Conservation (phyloP, 2,888 invertebrate species). For the Lucinisca nassula region DNA sequence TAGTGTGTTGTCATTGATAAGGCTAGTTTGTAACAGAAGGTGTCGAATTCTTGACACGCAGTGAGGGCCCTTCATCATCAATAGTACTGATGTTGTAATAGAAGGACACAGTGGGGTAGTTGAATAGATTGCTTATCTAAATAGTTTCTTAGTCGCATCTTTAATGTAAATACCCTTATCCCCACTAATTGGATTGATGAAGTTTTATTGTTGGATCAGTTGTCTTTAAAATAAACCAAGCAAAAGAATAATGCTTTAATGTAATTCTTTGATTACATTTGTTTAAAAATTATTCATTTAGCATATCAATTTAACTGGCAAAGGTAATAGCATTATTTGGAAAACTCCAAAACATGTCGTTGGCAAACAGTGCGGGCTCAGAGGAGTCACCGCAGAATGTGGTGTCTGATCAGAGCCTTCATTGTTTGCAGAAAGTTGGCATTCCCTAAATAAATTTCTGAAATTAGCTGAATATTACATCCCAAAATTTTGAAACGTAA, state of each 20-base stretch:
- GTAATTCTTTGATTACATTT: not conserved
- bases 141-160: not conserved
- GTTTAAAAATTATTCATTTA: not conserved
- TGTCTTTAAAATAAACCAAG: not conserved
- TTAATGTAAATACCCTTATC: slow-evolving; percentile 4
- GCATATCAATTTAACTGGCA: not conserved
- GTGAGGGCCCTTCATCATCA: slow-evolving; percentile 57
- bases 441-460: too few species aligned
- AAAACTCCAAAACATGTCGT: too few species aligned
- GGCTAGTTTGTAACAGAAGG: slow-evolving; percentile 66
- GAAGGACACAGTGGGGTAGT: slow-evolving; percentile 11
- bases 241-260: not conserved
- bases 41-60: slow-evolving; percentile 69
- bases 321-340: not conserved
- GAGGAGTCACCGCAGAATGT: too few species aligned
- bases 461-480: too few species aligned
- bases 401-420: too few species aligned
- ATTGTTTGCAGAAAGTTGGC: too few species aligned
- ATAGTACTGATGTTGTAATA: not conserved
- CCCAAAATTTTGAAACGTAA: not conserved
- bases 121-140: slow-evolving; percentile 8
- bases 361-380: too few species aligned
- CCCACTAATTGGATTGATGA: not conserved
- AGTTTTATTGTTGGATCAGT: not conserved
- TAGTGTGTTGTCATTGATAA: slow-evolving; percentile 62